Evolutionary conservation across 2,797 vertebrate genomes (phyloP), one percentile per base, ranked within the genome.

Genomic region (Melanotaenia trifasciata): DNA sequence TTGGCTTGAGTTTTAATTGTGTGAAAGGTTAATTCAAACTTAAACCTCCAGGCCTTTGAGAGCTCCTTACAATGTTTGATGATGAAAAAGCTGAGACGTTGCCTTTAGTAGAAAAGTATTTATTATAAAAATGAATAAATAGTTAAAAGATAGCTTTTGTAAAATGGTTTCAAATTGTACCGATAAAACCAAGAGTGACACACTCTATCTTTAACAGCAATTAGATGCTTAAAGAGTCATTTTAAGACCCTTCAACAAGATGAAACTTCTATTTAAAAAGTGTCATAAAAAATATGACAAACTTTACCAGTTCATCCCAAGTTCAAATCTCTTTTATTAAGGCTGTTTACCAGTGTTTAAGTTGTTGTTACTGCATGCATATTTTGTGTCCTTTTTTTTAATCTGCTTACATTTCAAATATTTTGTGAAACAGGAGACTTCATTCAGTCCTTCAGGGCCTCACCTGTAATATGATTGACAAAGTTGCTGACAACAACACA

Each of bases 361-460:
- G 0, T 1, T 26, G 1, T 5, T 56, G 16, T 4, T 58, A 11
- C 38, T 67, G 9, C 16, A 14, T 64, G 13, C 13, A 5, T 12
- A n/a, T 20, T 26, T 53, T 20, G 30, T 38, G 28, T 43, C 7
- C n/a, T 43, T 47, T 13, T 45, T 60, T 66, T 60, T 66, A 9
- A 40, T 38, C 28, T 58, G n/a, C 12, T 53, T 26, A 40, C 22
- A 33, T 59, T 63, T 0, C 12, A 64, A 22, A 66, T 22, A n/a
- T 64, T 60, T 43, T 10, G 35, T 36, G 64, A 43, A 30, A 77
- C 88, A 95, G 93, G 83, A 90, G 40, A 70, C 74, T 92, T 69
- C 77, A 35, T 53, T 84, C 82, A 18, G 59, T 93, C 61, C 65
- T 93, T 47, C 91, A 89, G 71, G 94, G 94, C 0, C 3, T 95